Base-by-base conservation (phyloP, 2,113 vertebrate genomes). In the Callionymus lyra region DNA sequence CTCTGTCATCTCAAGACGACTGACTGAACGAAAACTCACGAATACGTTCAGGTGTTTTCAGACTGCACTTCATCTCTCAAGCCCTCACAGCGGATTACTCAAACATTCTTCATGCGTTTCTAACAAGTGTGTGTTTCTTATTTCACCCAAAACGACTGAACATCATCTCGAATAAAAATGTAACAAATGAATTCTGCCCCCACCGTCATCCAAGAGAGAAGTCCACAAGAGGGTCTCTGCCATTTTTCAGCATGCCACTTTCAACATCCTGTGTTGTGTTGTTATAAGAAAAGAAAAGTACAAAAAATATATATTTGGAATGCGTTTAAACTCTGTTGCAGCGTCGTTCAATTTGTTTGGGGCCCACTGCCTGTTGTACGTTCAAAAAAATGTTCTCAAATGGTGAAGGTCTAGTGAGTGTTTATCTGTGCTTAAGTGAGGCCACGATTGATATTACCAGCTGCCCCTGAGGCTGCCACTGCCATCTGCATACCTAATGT, bases 221-320 rank as follows among this genome's bases (percentile, higher is more conserved):
- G 56, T 45, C 19, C 51, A 38, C 44, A 17, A 60, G 55, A 70
- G 72, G 73, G 52, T 70, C 53, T 80, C 76, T 83, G 76, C 76
- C 50, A 40, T 79, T 80, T 78, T 83, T 70, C 57, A 83, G 85
- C 85, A 87, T 87, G 85, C 79, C 79, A 75, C 77, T 82, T 85
- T 80, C 65, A 81, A 81, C 80, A 82, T 82, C 79, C 58, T 73
- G 83, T 85, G 75, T 83, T 80, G 83, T 87, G 76, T 84, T 75
- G 72, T 80, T 70, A 49, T 72, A 68, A 57, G 63, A 65, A 45
- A 37, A 36, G 45, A 16, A 31, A 27, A 34, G 40, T 16, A 13
- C 34, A 45, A 34, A 50, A 40, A 37, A 13, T 36, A 17, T 63
- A 65, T 70, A 44, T 79, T 72, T 77, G 79, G 79, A 87, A 84